A percentile compares a stretch with the other conserved stretches of the same genome.
Conservation (phyloP, 2,888 invertebrate species). For the Diarsia mendica region DNA sequence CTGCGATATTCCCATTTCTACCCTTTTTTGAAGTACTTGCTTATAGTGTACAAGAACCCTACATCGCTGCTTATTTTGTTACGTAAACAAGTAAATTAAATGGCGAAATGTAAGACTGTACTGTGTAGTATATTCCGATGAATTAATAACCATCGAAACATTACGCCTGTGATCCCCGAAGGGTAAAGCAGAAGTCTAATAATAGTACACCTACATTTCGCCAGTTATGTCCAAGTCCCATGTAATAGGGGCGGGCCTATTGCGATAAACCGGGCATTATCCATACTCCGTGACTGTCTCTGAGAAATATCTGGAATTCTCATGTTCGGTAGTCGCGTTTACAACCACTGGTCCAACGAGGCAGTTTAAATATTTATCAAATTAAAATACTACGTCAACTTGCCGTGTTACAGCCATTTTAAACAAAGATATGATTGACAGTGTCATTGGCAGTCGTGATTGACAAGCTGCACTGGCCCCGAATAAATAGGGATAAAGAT, state of each 20-base stretch:
- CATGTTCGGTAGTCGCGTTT: background rate
- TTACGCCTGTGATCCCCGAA: background rate
- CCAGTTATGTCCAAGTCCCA: background rate
- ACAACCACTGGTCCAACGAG: background rate
- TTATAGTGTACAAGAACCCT: background rate
- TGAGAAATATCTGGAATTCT: background rate
- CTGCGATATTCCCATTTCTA: conserved; percentile 26
- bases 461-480: background rate
- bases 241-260: background rate
- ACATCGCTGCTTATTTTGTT: background rate
- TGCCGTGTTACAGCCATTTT: background rate
- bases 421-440: background rate
- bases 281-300: background rate
- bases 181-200: background rate
- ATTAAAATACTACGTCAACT: background rate
- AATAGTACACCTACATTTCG: background rate
- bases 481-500: background rate
- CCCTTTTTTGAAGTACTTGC: conserved; percentile 19
- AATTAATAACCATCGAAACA: conserved; percentile 1
- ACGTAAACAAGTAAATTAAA: background rate
- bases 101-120: background rate
- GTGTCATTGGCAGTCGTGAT: background rate
- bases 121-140: background rate
- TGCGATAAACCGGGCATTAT: background rate
- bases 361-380: no score